phyloP scores from a whole-genome alignment of 2,113 vertebrate genomes.

The Callithrix jacchus region DNA sequence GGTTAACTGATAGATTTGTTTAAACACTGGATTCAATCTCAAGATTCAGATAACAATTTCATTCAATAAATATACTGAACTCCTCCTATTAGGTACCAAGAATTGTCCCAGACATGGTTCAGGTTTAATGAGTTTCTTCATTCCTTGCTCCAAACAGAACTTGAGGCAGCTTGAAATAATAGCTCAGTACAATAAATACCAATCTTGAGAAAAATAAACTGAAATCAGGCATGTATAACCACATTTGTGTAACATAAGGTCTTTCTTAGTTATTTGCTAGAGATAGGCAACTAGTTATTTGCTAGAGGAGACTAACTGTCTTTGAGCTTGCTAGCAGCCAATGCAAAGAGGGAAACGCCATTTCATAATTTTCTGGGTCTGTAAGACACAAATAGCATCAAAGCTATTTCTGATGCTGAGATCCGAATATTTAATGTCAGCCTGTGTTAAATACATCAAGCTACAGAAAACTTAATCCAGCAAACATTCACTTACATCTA shows the following conservation, averaged over 20 bases:
- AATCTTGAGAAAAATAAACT: slow-evolving; percentile 18
- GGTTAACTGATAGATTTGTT: background rate
- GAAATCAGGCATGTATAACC: background rate
- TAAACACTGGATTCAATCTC: slow-evolving; percentile 10
- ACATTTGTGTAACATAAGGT: background rate
- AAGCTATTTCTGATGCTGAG: slow-evolving; percentile 52
- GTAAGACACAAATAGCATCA: slow-evolving; percentile 44
- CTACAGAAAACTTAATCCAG: slow-evolving; percentile 70
- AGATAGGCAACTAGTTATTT: background rate
- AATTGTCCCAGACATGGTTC: background rate
- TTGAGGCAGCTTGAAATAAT: background rate
- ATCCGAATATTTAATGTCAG: slow-evolving; percentile 54
- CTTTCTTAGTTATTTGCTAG: slow-evolving; percentile 33
- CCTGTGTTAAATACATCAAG: slow-evolving; percentile 57
- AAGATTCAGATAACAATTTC: slow-evolving; percentile 28
- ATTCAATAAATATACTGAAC: slow-evolving; percentile 24
- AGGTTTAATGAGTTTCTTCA: background rate
- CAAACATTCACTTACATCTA: slow-evolving; percentile 69
- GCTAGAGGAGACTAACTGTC: background rate
- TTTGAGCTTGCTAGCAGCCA: slow-evolving; percentile 15
- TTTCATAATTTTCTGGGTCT: slow-evolving; percentile 37
- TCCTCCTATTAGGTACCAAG: background rate
- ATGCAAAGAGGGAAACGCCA: background rate
- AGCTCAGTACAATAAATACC: background rate
- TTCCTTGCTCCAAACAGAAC: slow-evolving; percentile 28